A percentile compares a stretch with the other conserved stretches of the same genome.
Evolutionary conservation across 2,888 invertebrate genomes (phyloP).

Genomic region (Eretmocerus hayati): DNA sequence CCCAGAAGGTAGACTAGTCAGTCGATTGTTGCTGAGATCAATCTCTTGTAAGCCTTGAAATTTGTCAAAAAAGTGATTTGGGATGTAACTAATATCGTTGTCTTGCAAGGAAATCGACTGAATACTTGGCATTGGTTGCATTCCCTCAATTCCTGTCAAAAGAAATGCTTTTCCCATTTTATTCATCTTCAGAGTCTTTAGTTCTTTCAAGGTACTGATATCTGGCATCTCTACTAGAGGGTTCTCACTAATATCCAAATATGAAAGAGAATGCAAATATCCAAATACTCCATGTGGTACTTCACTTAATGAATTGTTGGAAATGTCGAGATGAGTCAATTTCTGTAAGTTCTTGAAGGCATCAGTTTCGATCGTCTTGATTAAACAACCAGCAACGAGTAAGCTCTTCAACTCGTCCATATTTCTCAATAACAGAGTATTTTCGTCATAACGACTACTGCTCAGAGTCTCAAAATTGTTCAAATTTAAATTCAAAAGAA

Average conservation of each 20-base stretch:
- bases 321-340: slow-evolving; percentile 14
- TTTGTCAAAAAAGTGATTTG: slow-evolving; percentile 4
- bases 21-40: slow-evolving; percentile 7
- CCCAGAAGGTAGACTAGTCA: not conserved
- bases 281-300: slow-evolving; percentile 10
- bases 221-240: slow-evolving; percentile 8
- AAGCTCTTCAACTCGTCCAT: slow-evolving; percentile 9
- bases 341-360: slow-evolving; percentile 15
- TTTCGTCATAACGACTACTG: not conserved
- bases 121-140: not conserved
- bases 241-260: slow-evolving; percentile 9
- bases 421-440: slow-evolving; percentile 5
- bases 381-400: slow-evolving; percentile 7
- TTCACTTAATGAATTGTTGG: slow-evolving; percentile 12
- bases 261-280: slow-evolving; percentile 2
- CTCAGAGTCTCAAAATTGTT: slow-evolving; percentile 3
- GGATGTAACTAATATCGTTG: not conserved
- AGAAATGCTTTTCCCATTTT: not conserved
- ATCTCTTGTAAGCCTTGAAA: slow-evolving; percentile 9
- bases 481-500: slow-evolving; percentile 3
- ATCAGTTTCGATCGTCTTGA: slow-evolving; percentile 9
- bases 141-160: not conserved
- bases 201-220: slow-evolving; percentile 2
- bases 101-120: not conserved
- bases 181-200: slow-evolving; percentile 8